Conservation (phyloP, 2,797 vertebrate genomes). For the Falco berigora region DNA sequence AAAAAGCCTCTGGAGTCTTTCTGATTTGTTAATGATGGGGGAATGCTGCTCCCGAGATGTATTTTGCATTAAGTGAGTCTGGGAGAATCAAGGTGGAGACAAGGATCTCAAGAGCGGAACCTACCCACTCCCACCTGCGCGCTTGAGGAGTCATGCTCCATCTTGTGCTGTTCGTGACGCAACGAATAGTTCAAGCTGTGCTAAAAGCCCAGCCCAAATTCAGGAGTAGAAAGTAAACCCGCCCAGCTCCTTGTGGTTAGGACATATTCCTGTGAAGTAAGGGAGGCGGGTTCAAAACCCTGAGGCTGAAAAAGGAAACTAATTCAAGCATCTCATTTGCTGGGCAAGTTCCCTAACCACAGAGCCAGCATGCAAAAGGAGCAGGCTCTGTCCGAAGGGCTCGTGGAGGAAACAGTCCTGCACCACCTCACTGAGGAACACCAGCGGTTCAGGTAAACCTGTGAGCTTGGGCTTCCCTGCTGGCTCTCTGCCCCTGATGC, state of each 20-base stretch:
- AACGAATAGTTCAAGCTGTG: neutral
- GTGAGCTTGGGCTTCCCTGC: neutral
- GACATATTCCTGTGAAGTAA: neutral
- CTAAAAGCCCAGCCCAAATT: constrained; percentile 15
- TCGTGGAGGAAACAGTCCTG: neutral
- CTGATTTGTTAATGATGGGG: neutral
- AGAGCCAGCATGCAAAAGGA: neutral
- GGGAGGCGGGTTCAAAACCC: neutral
- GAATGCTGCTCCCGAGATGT: neutral
- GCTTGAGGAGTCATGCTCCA: constrained; percentile 3
- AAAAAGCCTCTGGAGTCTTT: neutral
- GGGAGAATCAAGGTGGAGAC: constrained; percentile 1
- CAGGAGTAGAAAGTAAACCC: neutral
- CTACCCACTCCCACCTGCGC: neutral
- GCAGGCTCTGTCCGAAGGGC: neutral
- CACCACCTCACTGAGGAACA: neutral
- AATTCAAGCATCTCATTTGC: neutral
- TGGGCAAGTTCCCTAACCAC: neutral
- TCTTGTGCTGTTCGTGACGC: constrained; percentile 31
- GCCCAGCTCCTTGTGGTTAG: neutral
- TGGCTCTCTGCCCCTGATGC: neutral
- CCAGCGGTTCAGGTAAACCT: neutral
- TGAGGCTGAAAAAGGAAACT: neutral
- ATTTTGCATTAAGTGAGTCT: constrained; percentile 1
- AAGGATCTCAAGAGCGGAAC: neutral